Percentiles rank a stretch among this genome's conserved stretches.
Conservation (phyloP, 2,113 vertebrate species). For the Verasper variegatus region DNA sequence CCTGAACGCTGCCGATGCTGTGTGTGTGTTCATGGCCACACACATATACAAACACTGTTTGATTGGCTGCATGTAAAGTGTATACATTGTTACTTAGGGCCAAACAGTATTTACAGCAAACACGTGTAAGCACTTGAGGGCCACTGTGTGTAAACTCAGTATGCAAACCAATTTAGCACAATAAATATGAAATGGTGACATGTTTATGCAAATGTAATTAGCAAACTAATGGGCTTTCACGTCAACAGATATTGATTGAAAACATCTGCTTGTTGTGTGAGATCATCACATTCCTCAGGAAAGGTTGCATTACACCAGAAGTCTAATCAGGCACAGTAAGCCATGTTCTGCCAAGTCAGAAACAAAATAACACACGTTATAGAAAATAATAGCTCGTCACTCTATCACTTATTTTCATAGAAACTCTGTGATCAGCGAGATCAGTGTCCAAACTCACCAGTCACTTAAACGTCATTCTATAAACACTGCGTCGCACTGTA, state of each 20-base stretch:
- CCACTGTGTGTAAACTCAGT: conserved; percentile 72
- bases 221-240: conserved; percentile 70
- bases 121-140: conserved; percentile 67
- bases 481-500: conserved; percentile 80
- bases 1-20: conserved; percentile 45
- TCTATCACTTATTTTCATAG: conserved; percentile 9
- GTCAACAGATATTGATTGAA: conserved; percentile 72
- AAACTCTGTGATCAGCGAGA: conserved; percentile 23
- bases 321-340: conserved; percentile 53
- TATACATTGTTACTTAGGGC: conserved; percentile 38
- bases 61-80: conserved; percentile 27
- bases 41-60: conserved; percentile 5
- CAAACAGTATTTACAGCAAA: conserved; percentile 56
- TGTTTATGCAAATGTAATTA: conserved; percentile 83
- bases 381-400: conserved; percentile 33
- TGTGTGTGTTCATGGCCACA: conserved; percentile 51
- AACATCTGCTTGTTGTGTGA: conserved; percentile 79
- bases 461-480: conserved; percentile 81
- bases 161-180: conserved; percentile 60
- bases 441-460: conserved; percentile 74
- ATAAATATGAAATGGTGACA: conserved; percentile 71
- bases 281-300: conserved; percentile 66
- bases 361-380: conserved; percentile 40
- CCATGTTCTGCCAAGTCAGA: conserved; percentile 45
- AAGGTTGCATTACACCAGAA: conserved; percentile 58